These are phyloP conservation scores for Scatophagus argus DNA, from an alignment of 2,113 vertebrate genomes.

Conservation along the genomic window DNA sequence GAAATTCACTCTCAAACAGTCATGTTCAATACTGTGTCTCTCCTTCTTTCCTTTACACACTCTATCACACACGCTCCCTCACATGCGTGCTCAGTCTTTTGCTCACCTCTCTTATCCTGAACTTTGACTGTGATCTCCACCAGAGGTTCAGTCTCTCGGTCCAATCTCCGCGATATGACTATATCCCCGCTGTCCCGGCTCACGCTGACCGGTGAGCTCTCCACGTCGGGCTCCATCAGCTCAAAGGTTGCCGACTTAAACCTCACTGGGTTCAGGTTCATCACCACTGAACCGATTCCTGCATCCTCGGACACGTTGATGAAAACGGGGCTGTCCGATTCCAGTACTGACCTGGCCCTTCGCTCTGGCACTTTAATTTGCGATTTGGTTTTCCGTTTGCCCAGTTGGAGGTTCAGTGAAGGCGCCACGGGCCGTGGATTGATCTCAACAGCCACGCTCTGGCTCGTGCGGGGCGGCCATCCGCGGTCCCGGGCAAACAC, in stretches of 20 bases:
- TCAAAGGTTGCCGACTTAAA: slow-evolving; percentile 85
- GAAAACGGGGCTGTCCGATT: slow-evolving; percentile 75
- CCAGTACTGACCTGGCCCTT: slow-evolving; percentile 77
- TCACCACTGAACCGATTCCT: slow-evolving; percentile 84
- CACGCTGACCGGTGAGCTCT: slow-evolving; percentile 85
- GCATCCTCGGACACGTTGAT: slow-evolving; percentile 89
- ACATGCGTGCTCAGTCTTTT: background rate
- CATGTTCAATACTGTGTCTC: too few relatives aligned
- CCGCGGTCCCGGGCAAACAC: slow-evolving; percentile 89
- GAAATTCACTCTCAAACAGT: background rate
- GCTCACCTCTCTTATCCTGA: slow-evolving; percentile 86
- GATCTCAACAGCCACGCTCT: slow-evolving; percentile 83
- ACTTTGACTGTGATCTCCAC: slow-evolving; percentile 88
- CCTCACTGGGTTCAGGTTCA: slow-evolving; percentile 82
- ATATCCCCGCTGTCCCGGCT: slow-evolving; percentile 87
- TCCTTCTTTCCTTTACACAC: too few relatives aligned
- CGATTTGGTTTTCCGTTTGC: background rate
- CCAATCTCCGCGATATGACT: slow-evolving; percentile 83
- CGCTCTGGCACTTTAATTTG: slow-evolving; percentile 46
- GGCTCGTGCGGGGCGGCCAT: slow-evolving; percentile 86
- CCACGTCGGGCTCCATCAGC: slow-evolving; percentile 83
- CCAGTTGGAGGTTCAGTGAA: slow-evolving; percentile 1
- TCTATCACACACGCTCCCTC: background rate
- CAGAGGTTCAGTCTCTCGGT: slow-evolving; percentile 85
- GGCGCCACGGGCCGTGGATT: slow-evolving; percentile 77